Evolutionary conservation across 2,113 vertebrate genomes (phyloP).

Genomic region (Ascaphus truei): DNA sequence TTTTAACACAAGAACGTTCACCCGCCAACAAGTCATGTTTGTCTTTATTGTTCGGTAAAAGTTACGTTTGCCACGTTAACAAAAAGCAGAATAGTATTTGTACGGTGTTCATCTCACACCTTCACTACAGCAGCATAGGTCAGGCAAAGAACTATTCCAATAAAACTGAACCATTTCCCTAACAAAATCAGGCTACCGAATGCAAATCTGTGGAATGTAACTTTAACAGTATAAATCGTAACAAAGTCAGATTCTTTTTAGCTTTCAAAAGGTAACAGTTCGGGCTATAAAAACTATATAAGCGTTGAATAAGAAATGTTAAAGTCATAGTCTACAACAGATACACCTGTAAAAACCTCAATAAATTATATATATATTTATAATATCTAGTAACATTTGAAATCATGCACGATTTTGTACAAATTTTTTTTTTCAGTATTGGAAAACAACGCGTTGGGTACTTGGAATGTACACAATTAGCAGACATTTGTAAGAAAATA

Average conservation of each 20-base stretch:
- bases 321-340: slow-evolving; percentile 68
- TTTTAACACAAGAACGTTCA: slow-evolving; percentile 2
- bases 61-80: slow-evolving; percentile 51
- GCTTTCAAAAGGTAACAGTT: slow-evolving; percentile 62
- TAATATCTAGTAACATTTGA: slow-evolving; percentile 65
- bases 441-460: slow-evolving; percentile 46
- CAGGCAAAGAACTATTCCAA: slow-evolving; percentile 55
- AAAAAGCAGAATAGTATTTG: slow-evolving; percentile 51
- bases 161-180: slow-evolving; percentile 42
- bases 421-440: slow-evolving; percentile 49
- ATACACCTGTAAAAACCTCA: slow-evolving; percentile 71
- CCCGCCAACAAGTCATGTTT: slow-evolving; percentile 37
- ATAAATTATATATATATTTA: slow-evolving; percentile 74
- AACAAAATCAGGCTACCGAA: slow-evolving; percentile 40
- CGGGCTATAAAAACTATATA: slow-evolving; percentile 66
- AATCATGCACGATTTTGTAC: slow-evolving; percentile 53
- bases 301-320: slow-evolving; percentile 69
- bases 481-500: slow-evolving; percentile 68
- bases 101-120: slow-evolving; percentile 70
- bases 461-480: slow-evolving; percentile 62
- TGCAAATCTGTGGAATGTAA: slow-evolving; percentile 57
- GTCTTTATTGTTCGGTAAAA: slow-evolving; percentile 44
- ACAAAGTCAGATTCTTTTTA: slow-evolving; percentile 52
- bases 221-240: slow-evolving; percentile 60
- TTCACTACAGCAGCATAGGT: slow-evolving; percentile 57